A percentile compares a stretch with the other conserved stretches of the same genome.
These are phyloP conservation scores for Idaea dimidiata DNA, from an alignment of 2,888 invertebrate genomes.

Conservation along the genomic window DNA sequence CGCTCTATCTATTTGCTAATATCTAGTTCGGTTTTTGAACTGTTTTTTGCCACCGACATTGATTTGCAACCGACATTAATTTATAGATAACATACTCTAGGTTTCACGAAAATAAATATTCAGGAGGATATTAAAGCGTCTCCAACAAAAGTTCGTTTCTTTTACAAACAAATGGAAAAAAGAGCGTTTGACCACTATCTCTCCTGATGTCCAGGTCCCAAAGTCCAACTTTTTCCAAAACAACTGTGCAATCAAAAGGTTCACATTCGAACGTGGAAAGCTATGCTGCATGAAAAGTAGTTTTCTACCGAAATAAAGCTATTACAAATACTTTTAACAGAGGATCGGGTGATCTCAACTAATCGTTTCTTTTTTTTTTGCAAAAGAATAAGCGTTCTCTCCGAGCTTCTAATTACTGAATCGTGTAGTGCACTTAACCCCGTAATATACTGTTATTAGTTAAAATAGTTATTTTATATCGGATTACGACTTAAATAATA, in stretches of 20 bases:
- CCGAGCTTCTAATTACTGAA: not conserved
- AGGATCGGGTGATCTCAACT: not conserved
- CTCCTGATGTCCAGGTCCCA: too few species aligned
- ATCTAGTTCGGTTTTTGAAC: too few species aligned
- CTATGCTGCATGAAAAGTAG: not conserved
- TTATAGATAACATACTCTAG: too few species aligned
- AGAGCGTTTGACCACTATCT: too few species aligned
- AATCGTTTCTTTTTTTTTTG: not conserved
- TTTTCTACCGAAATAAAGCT: not conserved
- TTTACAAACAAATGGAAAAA: too few species aligned
- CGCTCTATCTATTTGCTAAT: too few species aligned
- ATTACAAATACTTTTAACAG: not conserved
- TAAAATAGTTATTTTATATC: conserved; percentile 34
- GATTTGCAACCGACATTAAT: too few species aligned
- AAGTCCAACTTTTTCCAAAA: too few species aligned
- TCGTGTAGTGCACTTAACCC: conserved; percentile 7
- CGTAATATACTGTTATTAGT: conserved; percentile 15
- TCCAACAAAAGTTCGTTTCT: too few species aligned
- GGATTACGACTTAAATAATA: conserved; percentile 59
- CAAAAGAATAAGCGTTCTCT: not conserved
- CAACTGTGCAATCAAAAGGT: not conserved
- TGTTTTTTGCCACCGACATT: too few species aligned
- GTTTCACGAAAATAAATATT: too few species aligned
- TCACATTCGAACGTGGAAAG: not conserved
- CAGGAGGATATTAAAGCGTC: too few species aligned